Percentiles rank a stretch among this genome's conserved stretches.
Evolutionary conservation across 2,797 vertebrate genomes (phyloP).

Genomic region (Thunnus albacares): DNA sequence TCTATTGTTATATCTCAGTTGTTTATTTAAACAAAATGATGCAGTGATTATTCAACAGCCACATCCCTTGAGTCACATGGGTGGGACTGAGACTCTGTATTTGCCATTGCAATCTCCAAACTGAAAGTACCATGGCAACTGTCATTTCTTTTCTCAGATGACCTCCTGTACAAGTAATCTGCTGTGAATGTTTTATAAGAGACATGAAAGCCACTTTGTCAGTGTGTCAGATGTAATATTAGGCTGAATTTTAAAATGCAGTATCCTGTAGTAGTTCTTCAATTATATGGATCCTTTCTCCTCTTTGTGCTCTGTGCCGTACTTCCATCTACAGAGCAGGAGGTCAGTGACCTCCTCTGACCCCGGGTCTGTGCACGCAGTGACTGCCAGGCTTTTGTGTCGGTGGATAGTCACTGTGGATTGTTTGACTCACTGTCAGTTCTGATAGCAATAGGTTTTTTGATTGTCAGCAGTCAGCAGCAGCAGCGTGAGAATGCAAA

Average conservation of each 20-base stretch:
- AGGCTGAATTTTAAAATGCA: background rate
- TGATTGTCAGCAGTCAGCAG: constrained; percentile 70
- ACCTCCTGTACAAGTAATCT: background rate
- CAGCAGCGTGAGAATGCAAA: constrained; percentile 53
- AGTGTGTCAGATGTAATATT: background rate
- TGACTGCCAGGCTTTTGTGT: constrained; percentile 57
- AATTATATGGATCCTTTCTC: background rate
- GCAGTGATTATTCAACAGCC: background rate
- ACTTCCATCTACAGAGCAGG: constrained; percentile 32
- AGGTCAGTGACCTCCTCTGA: constrained; percentile 46
- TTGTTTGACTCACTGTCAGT: constrained; percentile 59
- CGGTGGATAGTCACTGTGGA: constrained; percentile 20
- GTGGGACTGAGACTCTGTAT: background rate
- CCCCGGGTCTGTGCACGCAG: constrained; percentile 13
- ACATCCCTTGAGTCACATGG: constrained; percentile 19
- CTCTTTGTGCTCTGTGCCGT: background rate
- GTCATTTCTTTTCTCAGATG: background rate
- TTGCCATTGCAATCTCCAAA: background rate
- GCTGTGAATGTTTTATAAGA: background rate
- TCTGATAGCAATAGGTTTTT: constrained; percentile 68
- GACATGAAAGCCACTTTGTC: background rate
- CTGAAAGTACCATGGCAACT: background rate
- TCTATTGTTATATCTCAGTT: background rate
- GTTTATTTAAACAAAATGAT: background rate
- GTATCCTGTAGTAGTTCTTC: background rate